Evolutionary conservation across 2,113 vertebrate genomes (phyloP).

Genomic region (Cyanoliseus patagonus): DNA sequence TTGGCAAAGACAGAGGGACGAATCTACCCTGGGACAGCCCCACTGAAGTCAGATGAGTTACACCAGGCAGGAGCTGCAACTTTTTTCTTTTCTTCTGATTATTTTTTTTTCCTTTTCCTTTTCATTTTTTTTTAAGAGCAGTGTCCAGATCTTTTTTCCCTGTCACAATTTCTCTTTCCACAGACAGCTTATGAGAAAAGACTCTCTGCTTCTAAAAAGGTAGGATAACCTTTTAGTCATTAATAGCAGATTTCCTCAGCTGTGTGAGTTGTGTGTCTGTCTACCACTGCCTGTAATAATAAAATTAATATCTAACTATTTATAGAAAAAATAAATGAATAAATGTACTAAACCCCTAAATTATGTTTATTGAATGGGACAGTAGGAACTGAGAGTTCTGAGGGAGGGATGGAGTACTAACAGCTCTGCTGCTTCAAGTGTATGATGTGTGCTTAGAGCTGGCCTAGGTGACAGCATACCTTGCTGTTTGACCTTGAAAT

Average conservation of each 20-base stretch:
- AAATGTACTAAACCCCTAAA: background rate
- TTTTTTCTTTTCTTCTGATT: background rate
- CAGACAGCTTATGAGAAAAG: constrained; percentile 65
- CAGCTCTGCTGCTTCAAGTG: background rate
- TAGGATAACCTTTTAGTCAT: constrained; percentile 51
- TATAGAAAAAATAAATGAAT: background rate
- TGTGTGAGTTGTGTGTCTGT: background rate
- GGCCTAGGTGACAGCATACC: background rate
- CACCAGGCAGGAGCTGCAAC: constrained; percentile 27
- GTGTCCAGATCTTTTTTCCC: background rate
- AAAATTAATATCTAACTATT: background rate
- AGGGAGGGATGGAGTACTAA: background rate
- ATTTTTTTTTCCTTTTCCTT: background rate
- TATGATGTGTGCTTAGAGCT: background rate
- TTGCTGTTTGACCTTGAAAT: background rate
- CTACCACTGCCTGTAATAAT: background rate
- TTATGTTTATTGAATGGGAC: background rate
- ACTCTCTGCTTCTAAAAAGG: constrained; percentile 59
- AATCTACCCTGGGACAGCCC: constrained; percentile 57
- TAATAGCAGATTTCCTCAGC: background rate
- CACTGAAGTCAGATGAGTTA: constrained; percentile 42
- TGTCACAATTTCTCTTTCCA: constrained; percentile 47
- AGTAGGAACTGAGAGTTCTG: background rate
- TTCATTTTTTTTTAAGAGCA: background rate
- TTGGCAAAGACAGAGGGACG: constrained; percentile 47